These are phyloP conservation scores for Xylota segnis DNA, from an alignment of 2,888 invertebrate species.

Conservation along the genomic window DNA sequence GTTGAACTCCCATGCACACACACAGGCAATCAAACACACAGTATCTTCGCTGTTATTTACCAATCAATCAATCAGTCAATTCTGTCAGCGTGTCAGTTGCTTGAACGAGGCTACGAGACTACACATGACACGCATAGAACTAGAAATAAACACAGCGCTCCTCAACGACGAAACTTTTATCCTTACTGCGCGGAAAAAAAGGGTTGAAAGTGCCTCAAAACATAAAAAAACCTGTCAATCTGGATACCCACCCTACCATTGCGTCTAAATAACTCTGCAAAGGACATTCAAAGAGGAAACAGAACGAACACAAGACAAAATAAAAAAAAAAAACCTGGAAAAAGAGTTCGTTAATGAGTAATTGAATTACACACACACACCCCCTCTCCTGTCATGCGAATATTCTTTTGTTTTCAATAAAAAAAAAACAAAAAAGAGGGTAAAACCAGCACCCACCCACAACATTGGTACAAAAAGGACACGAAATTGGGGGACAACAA, in stretches of 20 bases:
- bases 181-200: constrained; percentile 28
- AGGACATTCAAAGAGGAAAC: constrained; percentile 52
- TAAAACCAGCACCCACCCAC: constrained; percentile 2
- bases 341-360: constrained; percentile 70
- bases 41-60: constrained; percentile 65
- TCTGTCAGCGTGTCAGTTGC: constrained; percentile 66
- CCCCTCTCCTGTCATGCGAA: constrained; percentile 11
- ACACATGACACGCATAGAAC: constrained; percentile 68
- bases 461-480: constrained; percentile 14
- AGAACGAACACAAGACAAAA: too few relatives aligned
- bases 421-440: neutral
- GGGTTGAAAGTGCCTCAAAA: constrained; percentile 47
- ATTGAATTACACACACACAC: constrained; percentile 65
- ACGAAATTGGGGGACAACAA: constrained; percentile 21
- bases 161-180: constrained; percentile 22
- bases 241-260: constrained; percentile 23
- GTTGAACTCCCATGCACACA: constrained; percentile 19
- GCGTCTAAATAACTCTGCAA: constrained; percentile 47
- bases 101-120: constrained; percentile 30
- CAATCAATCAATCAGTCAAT: constrained; percentile 75
- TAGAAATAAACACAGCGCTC: constrained; percentile 23
- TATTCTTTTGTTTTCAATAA: constrained; percentile 23
- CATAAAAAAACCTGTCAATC: constrained; percentile 69
- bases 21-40: constrained; percentile 15
- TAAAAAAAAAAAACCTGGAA: constrained; percentile 1